Evolutionary conservation across 2,113 vertebrate species (phyloP).

Genomic region (Eptesicus fuscus): DNA sequence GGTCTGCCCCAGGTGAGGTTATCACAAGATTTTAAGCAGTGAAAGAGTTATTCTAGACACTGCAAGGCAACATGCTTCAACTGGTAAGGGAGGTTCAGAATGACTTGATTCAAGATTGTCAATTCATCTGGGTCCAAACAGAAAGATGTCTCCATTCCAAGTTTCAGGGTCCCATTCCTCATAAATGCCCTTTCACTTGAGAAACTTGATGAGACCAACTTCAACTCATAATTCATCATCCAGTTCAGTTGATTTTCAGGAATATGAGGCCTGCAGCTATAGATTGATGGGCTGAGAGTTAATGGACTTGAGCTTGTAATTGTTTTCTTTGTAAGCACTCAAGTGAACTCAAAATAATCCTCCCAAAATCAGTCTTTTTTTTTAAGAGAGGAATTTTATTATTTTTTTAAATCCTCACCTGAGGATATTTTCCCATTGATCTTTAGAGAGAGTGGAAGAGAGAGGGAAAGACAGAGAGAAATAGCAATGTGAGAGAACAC

Average conservation of each 20-base stretch:
- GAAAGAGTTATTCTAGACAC: neutral
- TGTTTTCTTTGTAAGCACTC: conserved; percentile 14
- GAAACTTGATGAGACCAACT: neutral
- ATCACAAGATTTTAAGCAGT: neutral
- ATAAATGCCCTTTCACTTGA: neutral
- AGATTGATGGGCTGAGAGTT: neutral
- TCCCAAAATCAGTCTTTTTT: neutral
- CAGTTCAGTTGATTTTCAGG: neutral
- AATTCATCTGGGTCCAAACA: neutral
- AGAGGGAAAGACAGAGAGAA: no score
- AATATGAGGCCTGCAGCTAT: neutral
- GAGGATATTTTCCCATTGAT: no score
- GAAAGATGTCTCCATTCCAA: neutral
- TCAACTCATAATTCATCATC: neutral
- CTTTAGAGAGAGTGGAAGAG: no score
- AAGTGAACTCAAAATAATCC: neutral
- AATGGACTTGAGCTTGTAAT: neutral
- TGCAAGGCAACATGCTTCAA: neutral
- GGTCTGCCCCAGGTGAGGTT: neutral
- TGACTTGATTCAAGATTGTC: neutral
- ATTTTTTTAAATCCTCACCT: no score
- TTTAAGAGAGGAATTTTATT: no score
- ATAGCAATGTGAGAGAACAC: no score
- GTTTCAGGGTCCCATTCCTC: neutral
- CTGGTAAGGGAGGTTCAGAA: neutral